Conservation (phyloP, 2,797 vertebrate species). For the Gymnoscopelus braueri region DNA sequence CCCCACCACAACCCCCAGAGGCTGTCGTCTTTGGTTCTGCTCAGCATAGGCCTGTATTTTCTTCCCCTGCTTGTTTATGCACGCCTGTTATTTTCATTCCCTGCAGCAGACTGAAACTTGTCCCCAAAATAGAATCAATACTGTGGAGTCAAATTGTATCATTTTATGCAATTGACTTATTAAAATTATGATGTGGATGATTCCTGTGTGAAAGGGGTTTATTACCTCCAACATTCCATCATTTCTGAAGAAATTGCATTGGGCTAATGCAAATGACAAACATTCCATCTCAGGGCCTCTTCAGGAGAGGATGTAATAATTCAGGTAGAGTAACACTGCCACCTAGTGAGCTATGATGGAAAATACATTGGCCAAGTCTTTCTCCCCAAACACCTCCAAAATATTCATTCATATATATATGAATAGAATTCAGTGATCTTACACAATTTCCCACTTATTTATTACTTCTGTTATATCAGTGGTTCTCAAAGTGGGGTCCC, state of each 20-base stretch:
- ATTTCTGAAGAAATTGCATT: slow-evolving; percentile 14
- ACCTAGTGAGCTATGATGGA: slow-evolving; percentile 54
- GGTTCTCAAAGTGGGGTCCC: too few species aligned
- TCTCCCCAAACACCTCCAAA: neutral
- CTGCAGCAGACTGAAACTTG: slow-evolving; percentile 8
- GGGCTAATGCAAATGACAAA: slow-evolving; percentile 9
- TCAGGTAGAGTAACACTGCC: slow-evolving; percentile 56
- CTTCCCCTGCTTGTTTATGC: neutral
- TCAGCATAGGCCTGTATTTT: too few species aligned
- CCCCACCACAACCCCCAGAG: too few species aligned
- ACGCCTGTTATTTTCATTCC: neutral
- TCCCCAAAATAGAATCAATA: neutral
- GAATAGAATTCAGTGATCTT: neutral
- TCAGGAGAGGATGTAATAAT: neutral
- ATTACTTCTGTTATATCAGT: neutral
- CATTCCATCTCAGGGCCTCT: slow-evolving; percentile 7
- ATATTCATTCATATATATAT: neutral
- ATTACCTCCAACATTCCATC: slow-evolving; percentile 19
- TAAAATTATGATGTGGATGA: neutral
- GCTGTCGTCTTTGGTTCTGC: too few species aligned
- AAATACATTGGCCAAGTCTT: neutral
- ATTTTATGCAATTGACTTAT: too few species aligned
- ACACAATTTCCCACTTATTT: neutral
- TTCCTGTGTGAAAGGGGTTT: neutral
- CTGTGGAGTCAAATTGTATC: neutral